Evolutionary conservation across 2,888 invertebrate species (phyloP), one percentile per base, ranked within the genome.

Genomic region (Syrista parreyssii): DNA sequence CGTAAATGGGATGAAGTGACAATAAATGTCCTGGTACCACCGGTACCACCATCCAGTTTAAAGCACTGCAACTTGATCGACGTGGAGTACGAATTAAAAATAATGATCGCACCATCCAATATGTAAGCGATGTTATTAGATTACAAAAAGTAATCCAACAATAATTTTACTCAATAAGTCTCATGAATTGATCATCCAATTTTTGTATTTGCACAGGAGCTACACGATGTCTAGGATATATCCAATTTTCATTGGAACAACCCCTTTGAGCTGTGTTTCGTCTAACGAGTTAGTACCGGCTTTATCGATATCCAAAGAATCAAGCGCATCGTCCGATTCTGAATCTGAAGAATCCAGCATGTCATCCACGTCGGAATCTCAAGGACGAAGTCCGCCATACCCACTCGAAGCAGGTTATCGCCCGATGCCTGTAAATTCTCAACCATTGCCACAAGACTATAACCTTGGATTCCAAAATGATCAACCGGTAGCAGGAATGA

Each of bases 41-140:
- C 87, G 11, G 76, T 87, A 12, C 87, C 87, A 2, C 86, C 85
- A 12, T 85, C 88, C 11, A 82, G 83, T 79, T 80, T 89, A 9
- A 82, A 82, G 30, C 80, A 85, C 72, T 88, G 89, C 75, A 78
- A 80, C 68, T 81, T 89, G 15, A 89, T 89, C 76, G 85, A 87
- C 76, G 80, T 88, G n/a, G 81, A 84, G 30, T 89, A 89, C 78
- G 76, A 73, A 32, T 75, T 88, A 9, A 78, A 81, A 75, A 84
- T n/a, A n/a, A n/a, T n/a, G 33, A 74, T 31, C 6, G 23, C 9
- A 11, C 55, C 36, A 74, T 74, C 1, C 40, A 31, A 68, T 23
- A 55, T 31, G 36, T 73, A 73, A 40, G 35, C 15, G 55, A 74
- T 35, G 34, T 6, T 11, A 6, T 1, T 15, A 11, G 55, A 23